Evolutionary conservation across 2,113 vertebrate genomes (phyloP).

Genomic region (Tachysurus fulvidraco): DNA sequence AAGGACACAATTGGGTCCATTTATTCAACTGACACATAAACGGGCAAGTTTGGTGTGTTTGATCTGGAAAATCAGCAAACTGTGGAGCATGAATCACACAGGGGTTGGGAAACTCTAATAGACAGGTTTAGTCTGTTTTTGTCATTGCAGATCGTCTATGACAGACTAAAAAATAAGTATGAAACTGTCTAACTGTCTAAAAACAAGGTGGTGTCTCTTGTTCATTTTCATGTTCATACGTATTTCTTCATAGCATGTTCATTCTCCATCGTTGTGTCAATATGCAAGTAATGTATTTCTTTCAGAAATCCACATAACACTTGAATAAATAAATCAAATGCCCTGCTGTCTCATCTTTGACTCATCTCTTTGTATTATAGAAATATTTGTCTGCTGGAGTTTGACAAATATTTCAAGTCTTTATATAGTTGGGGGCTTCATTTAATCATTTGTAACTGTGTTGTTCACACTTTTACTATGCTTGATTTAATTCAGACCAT

Average conservation of each 20-base stretch:
- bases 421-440: not conserved
- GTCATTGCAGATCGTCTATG: not conserved
- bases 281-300: not conserved
- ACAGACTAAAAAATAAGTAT: not conserved
- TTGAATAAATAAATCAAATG: constrained; percentile 4
- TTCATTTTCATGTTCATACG: constrained; percentile 4
- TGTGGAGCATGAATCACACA: not conserved
- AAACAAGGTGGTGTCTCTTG: not conserved
- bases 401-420: constrained; percentile 9
- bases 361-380: constrained; percentile 12
- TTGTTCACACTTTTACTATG: not conserved
- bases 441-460: not conserved
- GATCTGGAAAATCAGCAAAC: not conserved
- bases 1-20: not conserved
- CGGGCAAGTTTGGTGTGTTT: not conserved
- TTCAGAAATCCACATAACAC: not conserved
- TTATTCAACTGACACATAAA: not conserved
- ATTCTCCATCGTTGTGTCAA: constrained; percentile 20
- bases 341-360: constrained; percentile 28
- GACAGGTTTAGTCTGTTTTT: not conserved
- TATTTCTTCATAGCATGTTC: not conserved
- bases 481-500: not conserved
- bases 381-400: constrained; percentile 37
- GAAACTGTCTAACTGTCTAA: not conserved
- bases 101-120: not conserved